A percentile compares a stretch with the other conserved stretches of the same genome.
Conservation (phyloP, 2,113 vertebrate genomes). For the Sigmodon hispidus region DNA sequence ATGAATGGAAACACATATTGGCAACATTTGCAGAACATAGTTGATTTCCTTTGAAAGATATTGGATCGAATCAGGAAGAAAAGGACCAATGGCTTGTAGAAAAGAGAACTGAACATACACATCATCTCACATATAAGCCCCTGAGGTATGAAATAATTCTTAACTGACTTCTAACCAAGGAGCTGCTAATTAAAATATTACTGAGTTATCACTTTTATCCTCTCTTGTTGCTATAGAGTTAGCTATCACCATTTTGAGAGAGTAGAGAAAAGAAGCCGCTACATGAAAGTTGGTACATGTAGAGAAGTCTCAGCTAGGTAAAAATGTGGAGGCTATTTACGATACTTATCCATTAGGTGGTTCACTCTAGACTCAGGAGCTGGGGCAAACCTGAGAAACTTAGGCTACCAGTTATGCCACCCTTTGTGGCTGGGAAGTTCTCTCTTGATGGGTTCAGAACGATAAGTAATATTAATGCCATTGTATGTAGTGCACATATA, state of each 20-base stretch:
- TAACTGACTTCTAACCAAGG: background rate
- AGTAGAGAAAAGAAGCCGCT: background rate
- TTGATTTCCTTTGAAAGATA: constrained; percentile 22
- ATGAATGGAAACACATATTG: background rate
- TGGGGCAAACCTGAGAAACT: background rate
- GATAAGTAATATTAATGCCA: background rate
- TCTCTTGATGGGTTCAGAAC: background rate
- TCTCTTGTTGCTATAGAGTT: background rate
- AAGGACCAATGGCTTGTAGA: background rate
- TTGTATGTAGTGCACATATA: background rate
- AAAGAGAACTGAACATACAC: background rate
- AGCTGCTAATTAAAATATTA: constrained; percentile 43
- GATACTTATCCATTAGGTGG: background rate
- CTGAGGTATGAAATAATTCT: constrained; percentile 4
- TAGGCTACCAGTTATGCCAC: background rate
- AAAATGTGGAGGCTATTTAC: background rate
- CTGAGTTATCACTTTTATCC: background rate
- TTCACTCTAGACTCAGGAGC: background rate
- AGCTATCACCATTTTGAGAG: background rate
- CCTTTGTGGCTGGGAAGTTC: background rate
- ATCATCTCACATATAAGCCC: background rate
- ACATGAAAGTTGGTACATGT: background rate
- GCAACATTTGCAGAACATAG: background rate
- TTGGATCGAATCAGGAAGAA: background rate
- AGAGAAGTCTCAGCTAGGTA: background rate